Conservation (phyloP, 2,888 invertebrate species). For the Periphyllus acericola region DNA sequence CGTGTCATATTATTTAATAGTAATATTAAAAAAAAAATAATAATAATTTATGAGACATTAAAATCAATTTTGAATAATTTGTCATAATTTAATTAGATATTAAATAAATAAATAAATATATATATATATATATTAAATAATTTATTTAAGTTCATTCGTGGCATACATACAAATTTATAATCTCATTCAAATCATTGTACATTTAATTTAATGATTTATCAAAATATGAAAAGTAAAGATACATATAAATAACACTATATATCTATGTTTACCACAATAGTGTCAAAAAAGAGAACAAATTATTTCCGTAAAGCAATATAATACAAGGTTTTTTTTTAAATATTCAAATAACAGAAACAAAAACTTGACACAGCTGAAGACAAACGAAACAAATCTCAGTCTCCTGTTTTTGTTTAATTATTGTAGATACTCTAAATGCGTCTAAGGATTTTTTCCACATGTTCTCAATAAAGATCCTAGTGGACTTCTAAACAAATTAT, state of each 20-base stretch:
- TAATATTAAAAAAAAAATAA: too few species aligned
- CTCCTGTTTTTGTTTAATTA: slow-evolving; percentile 38
- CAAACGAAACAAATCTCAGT: slow-evolving; percentile 9
- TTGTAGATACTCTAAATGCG: slow-evolving; percentile 25
- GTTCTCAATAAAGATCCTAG: slow-evolving; percentile 16
- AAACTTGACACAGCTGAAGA: not conserved
- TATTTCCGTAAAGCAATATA: not conserved
- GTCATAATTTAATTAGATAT: too few species aligned
- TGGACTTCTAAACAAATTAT: slow-evolving; percentile 19
- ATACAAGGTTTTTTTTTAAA: slow-evolving; percentile 14
- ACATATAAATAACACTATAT: not conserved
- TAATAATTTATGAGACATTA: too few species aligned
- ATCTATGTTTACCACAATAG: not conserved
- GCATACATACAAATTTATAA: not conserved
- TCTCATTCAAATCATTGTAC: too few species aligned
- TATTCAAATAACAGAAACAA: slow-evolving; percentile 9
- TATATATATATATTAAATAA: too few species aligned
- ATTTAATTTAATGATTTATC: too few species aligned
- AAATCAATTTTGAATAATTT: too few species aligned
- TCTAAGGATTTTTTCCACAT: not conserved
- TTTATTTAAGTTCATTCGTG: not conserved
- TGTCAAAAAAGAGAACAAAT: not conserved
- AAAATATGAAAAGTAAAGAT: too few species aligned
- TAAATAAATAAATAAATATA: too few species aligned
- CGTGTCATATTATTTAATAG: too few species aligned